A percentile compares a stretch with the other conserved stretches of the same genome.
These are phyloP conservation scores for Sebastolobus alascanus DNA, from an alignment of 2,797 vertebrate genomes.

Conservation along the genomic window DNA sequence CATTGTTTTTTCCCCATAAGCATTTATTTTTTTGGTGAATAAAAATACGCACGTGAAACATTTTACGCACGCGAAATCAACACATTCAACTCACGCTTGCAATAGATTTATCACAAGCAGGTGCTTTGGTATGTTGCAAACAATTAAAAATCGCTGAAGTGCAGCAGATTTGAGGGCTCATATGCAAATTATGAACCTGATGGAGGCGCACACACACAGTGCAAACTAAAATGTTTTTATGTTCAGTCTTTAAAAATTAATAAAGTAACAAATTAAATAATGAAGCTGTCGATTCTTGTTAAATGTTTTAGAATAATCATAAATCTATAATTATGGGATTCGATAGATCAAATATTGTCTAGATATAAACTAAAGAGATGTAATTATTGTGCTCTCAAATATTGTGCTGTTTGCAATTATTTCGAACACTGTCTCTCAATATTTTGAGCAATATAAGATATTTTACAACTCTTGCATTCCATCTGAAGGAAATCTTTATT, in stretches of 20 bases:
- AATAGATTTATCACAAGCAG: not conserved
- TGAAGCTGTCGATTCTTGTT: not conserved
- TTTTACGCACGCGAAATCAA: slow-evolving; percentile 36
- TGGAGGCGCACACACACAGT: not conserved
- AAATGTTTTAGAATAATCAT: not conserved
- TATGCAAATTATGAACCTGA: not conserved
- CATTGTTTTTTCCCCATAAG: not conserved
- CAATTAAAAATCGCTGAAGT: not conserved
- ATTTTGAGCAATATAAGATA: not conserved
- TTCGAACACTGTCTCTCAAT: not conserved
- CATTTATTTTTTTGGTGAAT: not conserved
- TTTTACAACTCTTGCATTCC: slow-evolving; percentile 17
- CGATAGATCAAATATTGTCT: not conserved
- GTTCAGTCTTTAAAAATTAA: not conserved
- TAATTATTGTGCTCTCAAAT: not conserved
- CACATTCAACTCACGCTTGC: not conserved
- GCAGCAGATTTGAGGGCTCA: not conserved
- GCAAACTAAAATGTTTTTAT: not conserved
- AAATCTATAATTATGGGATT: not conserved
- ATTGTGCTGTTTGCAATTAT: not conserved
- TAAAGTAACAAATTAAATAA: not conserved
- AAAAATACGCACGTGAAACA: not conserved
- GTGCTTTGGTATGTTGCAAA: not conserved
- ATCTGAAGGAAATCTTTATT: slow-evolving; percentile 75
- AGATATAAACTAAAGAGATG: not conserved